These are phyloP conservation scores for Trichomycterus rosablanca DNA, from an alignment of 2,113 vertebrate genomes.

Conservation along the genomic window DNA sequence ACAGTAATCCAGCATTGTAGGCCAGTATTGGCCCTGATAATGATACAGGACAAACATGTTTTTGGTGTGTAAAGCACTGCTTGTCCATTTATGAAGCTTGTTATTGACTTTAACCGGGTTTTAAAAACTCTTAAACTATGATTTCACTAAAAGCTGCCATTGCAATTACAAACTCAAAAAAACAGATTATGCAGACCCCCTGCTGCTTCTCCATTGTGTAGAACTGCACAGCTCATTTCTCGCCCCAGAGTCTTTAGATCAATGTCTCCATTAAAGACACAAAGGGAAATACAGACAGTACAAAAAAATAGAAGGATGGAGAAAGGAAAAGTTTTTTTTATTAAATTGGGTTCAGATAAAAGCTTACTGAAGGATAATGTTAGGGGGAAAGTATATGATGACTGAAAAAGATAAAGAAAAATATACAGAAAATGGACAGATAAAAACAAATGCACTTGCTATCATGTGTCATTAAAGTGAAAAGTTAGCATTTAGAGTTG, in stretches of 20 bases:
- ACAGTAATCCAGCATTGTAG: no score
- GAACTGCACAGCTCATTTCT: constrained; percentile 43
- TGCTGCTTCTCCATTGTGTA: constrained; percentile 30
- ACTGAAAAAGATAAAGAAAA: neutral
- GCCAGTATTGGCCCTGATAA: no score
- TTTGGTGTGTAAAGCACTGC: no score
- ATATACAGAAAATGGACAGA: neutral
- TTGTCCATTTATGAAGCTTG: neutral
- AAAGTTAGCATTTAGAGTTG: no score
- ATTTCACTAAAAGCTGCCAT: constrained; percentile 10
- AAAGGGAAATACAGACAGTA: constrained; percentile 29
- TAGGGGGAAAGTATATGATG: neutral
- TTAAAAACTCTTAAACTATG: constrained; percentile 1
- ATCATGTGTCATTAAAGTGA: no score
- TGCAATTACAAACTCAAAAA: neutral
- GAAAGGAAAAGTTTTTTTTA: constrained; percentile 5
- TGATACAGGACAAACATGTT: no score
- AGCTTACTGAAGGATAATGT: constrained; percentile 3
- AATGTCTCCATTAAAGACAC: constrained; percentile 38
- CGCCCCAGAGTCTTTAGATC: constrained; percentile 41
- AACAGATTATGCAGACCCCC: constrained; percentile 13
- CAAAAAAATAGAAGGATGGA: constrained; percentile 11
- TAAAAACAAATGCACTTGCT: constrained; percentile 4
- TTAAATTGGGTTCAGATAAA: neutral
- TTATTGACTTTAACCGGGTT: neutral